Evolutionary conservation across 2,888 invertebrate species (phyloP), one percentile per base, ranked within the genome.

Genomic region (Cryptus armator): DNA sequence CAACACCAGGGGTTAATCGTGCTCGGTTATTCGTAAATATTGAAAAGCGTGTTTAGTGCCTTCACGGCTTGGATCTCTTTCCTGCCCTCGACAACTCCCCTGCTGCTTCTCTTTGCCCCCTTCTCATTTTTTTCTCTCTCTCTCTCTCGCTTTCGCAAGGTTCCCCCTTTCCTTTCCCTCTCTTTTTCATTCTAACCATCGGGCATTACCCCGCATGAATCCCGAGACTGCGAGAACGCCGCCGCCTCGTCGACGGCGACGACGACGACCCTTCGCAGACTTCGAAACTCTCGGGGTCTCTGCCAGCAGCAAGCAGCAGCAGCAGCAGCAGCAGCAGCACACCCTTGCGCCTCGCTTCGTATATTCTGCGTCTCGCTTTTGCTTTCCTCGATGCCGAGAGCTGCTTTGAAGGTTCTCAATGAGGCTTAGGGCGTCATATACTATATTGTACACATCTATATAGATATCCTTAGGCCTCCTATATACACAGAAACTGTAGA

Each of bases 1-100:
- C 74, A 64, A 76, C 46, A 79, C 48, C 56, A 51, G 79, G 59
- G 87, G 87, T 90, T 89, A 90, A 90, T 90, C 90, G 90, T 86
- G 81, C 86, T 86, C 85, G 87, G 90, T 90, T 90, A 89, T 90
- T 88, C 89, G 89, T 89, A 90, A 90, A 90, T 90, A 89, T 90
- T 90, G 90, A 89, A 88, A 90, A 90, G 87, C 87, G 80, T 68
- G 90, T 90, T 90, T 87, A 85, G 88, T 71, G 83, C 80, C 81
- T 85, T 77, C 77, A 44, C 29, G 29, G 75, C 53, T 82, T 59
- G 56, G n/a, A 48, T 56, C 72, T 66, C 68, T 68, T 72, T 64
- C 70, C 44, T 24, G 16, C 53, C 46, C 72, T 72, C 66, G 19
- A 56, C 68, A 51, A 29, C 56, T 85, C 75, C 68, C 79, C 71